phyloP scores from a whole-genome alignment of 2,888 invertebrate species.

The Tyria jacobaeae region DNA sequence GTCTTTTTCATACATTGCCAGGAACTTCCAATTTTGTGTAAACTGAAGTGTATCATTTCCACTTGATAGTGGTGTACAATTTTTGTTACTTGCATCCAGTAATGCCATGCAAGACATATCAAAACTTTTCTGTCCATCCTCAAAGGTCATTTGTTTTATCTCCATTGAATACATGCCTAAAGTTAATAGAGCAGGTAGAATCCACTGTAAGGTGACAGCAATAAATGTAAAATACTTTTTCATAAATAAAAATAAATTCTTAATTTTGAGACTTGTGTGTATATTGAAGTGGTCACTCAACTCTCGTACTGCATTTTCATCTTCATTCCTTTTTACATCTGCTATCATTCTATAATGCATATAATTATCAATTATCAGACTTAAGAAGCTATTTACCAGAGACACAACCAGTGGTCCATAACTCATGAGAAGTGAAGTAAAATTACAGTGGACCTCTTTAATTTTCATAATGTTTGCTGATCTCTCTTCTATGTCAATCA shows the following conservation, averaged over 20 bases:
- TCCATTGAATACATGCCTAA: conserved; percentile 74
- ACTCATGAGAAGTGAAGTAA: conserved; percentile 64
- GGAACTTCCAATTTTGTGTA: conserved; percentile 57
- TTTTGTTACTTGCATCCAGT: conserved; percentile 61
- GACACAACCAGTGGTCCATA: conserved; percentile 77
- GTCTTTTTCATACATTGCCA: conserved; percentile 62
- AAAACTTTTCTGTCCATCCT: conserved; percentile 52
- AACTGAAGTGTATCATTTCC: conserved; percentile 57
- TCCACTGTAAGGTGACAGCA: conserved; percentile 74
- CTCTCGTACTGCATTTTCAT: conserved; percentile 66
- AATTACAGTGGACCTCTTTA: conserved; percentile 61
- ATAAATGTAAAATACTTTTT: conserved; percentile 69
- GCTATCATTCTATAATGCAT: conserved; percentile 75
- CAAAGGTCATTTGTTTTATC: conserved; percentile 61
- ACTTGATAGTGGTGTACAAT: conserved; percentile 53
- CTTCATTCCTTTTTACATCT: conserved; percentile 62
- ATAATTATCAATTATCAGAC: conserved; percentile 76
- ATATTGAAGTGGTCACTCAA: conserved; percentile 47
- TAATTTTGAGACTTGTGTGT: conserved; percentile 28
- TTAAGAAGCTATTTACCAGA: conserved; percentile 78
- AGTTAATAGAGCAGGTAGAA: conserved; percentile 69
- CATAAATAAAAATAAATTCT: conserved; percentile 53
- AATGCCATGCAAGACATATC: conserved; percentile 69
- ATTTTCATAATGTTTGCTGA: conserved; percentile 47
- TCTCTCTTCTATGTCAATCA: conserved; percentile 61